phyloP scores from a whole-genome alignment of 2,797 vertebrate species.

The Enoplosus armatus region DNA sequence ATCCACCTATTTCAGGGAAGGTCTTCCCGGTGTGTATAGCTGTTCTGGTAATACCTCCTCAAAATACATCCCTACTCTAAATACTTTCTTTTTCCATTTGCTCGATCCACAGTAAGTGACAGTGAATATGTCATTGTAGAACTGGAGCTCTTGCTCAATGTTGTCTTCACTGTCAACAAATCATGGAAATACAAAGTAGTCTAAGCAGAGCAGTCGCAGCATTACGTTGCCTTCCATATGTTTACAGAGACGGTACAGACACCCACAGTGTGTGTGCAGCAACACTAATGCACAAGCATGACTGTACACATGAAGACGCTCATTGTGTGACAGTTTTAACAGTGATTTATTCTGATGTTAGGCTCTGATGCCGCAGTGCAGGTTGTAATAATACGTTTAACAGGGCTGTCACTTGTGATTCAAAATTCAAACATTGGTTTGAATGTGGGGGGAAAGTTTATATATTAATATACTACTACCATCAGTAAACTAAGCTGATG shows the following conservation, averaged over 20 bases:
- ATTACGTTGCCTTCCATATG: not conserved
- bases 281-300: not conserved
- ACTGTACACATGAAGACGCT: not conserved
- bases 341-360: not conserved
- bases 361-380: not conserved
- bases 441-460: too few species aligned
- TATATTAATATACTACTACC: too few species aligned
- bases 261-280: not conserved
- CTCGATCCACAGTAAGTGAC: not conserved
- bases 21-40: slow-evolving; percentile 1
- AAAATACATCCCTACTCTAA: not conserved
- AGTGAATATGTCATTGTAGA: not conserved
- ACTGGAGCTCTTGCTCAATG: not conserved
- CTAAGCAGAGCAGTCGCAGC: not conserved
- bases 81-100: not conserved
- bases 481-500: too few species aligned
- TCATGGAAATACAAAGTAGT: not conserved
- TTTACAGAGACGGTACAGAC: not conserved
- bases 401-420: too few species aligned
- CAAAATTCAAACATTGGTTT: too few species aligned
- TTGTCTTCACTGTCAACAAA: not conserved
- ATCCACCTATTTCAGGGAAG: not conserved
- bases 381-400: not conserved
- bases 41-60: not conserved
- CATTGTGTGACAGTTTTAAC: too few species aligned